Percentiles rank a stretch among this genome's conserved stretches.
Evolutionary conservation across 2,888 invertebrate species (phyloP).

Genomic region (Embidobia sp.): DNA sequence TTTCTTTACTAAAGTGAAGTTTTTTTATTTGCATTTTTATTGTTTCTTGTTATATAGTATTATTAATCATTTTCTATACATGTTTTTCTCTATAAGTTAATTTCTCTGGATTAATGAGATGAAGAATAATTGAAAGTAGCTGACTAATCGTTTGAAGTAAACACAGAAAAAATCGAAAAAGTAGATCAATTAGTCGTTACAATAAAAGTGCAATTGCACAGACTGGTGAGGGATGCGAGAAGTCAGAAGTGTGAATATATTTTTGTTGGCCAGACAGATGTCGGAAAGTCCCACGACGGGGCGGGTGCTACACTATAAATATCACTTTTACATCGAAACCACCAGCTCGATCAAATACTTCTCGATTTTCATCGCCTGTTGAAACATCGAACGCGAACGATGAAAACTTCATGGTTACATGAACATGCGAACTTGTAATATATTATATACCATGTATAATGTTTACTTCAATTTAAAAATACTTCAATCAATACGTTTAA

Average conservation of each 20-base stretch:
- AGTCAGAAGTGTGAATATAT: constrained; percentile 73
- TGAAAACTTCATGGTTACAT: constrained; percentile 39
- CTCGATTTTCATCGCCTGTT: constrained; percentile 61
- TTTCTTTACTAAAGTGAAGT: too few species aligned
- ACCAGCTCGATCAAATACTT: constrained; percentile 71
- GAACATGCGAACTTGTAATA: constrained; percentile 15
- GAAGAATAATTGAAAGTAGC: too few species aligned
- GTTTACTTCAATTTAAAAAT: constrained; percentile 3
- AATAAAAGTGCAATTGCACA: constrained; percentile 50
- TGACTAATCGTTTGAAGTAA: neutral
- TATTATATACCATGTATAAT: constrained; percentile 3
- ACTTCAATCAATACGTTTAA: neutral
- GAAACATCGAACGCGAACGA: constrained; percentile 32
- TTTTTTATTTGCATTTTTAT: too few species aligned
- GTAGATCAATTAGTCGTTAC: constrained; percentile 43
- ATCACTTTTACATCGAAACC: constrained; percentile 78
- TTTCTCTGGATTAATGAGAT: too few species aligned
- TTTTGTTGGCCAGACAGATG: constrained; percentile 76
- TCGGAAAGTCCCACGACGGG: constrained; percentile 75
- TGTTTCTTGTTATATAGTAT: too few species aligned
- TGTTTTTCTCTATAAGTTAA: too few species aligned
- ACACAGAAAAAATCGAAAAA: constrained; percentile 28
- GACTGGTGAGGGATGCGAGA: constrained; percentile 56
- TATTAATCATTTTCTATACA: too few species aligned
- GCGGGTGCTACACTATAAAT: constrained; percentile 76